A percentile compares a stretch with the other conserved stretches of the same genome.
Conservation (phyloP, 2,113 vertebrate species). For the Ondatra zibethicus region DNA sequence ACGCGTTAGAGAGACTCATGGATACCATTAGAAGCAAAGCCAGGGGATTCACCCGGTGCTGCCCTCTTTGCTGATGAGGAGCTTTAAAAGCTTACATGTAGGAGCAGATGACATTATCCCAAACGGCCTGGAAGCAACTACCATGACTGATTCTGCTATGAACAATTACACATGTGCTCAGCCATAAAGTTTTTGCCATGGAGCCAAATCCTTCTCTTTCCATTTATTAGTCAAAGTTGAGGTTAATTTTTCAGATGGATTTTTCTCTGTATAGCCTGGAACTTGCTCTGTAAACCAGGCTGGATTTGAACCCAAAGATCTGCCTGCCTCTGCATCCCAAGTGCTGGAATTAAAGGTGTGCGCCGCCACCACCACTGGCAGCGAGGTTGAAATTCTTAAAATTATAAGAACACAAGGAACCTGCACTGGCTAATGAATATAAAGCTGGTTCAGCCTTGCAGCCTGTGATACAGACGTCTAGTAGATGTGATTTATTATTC, state of each 20-base stretch:
- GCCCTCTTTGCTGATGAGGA: background rate
- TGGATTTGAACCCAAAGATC: background rate
- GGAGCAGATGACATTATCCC: background rate
- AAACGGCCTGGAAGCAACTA: background rate
- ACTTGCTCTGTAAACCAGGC: background rate
- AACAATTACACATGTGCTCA: background rate
- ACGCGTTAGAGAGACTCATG: background rate
- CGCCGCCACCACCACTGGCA: background rate
- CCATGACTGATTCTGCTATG: background rate
- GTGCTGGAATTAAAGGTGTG: background rate
- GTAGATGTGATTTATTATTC: background rate
- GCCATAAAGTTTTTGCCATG: background rate
- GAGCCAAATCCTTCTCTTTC: background rate
- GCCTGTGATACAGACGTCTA: background rate
- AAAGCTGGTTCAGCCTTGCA: background rate
- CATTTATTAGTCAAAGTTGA: background rate
- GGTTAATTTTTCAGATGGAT: background rate
- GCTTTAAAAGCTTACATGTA: background rate
- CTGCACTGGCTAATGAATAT: background rate
- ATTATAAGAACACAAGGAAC: background rate
- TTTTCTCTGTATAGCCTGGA: background rate
- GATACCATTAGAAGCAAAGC: background rate
- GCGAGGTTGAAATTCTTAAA: background rate
- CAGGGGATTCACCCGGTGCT: background rate
- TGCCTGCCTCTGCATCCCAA: background rate